Percentiles rank a stretch among this genome's conserved stretches.
These are phyloP conservation scores for Neelides sp. DNA, from an alignment of 1,140 invertebrate genomes.

Conservation along the genomic window DNA sequence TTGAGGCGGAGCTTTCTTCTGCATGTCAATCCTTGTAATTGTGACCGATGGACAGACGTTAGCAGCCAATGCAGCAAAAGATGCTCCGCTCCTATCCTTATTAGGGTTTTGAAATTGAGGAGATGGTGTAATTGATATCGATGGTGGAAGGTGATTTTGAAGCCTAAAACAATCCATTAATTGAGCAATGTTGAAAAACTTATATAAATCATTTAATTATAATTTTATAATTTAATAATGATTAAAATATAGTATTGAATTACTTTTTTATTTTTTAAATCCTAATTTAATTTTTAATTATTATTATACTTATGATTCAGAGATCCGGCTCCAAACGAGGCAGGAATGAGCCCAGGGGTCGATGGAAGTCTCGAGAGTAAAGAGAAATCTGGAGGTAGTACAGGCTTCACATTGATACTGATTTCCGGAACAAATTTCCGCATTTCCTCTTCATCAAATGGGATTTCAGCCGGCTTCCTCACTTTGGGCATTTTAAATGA, in stretches of 20 bases:
- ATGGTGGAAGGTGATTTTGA: conserved; percentile 16
- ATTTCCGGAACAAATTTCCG: conserved; percentile 25
- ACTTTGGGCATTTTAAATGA: no score
- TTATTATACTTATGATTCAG: neutral
- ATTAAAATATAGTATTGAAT: no score
- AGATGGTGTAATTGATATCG: conserved; percentile 27
- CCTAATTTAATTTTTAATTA: neutral
- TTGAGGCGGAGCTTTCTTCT: conserved; percentile 15
- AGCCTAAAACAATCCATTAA: conserved; percentile 1
- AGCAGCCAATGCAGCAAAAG: conserved; percentile 12
- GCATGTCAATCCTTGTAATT: conserved; percentile 30
- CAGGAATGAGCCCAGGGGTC: conserved; percentile 27
- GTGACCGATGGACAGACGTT: conserved; percentile 30
- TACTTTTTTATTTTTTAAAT: no score
- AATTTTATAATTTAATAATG: no score
- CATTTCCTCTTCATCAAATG: conserved; percentile 8
- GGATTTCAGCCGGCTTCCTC: no score
- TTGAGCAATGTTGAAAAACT: neutral
- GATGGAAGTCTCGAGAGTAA: conserved; percentile 13
- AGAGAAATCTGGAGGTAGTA: conserved; percentile 10
- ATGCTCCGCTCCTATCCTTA: conserved; percentile 5
- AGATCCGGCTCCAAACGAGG: conserved; percentile 4
- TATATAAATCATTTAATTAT: no score
- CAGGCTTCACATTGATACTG: conserved; percentile 15
- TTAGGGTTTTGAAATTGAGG: conserved; percentile 6